A percentile compares a stretch with the other conserved stretches of the same genome.
These are phyloP conservation scores for Adelges cooleyi DNA, from an alignment of 1,140 invertebrate species.

Conservation along the genomic window DNA sequence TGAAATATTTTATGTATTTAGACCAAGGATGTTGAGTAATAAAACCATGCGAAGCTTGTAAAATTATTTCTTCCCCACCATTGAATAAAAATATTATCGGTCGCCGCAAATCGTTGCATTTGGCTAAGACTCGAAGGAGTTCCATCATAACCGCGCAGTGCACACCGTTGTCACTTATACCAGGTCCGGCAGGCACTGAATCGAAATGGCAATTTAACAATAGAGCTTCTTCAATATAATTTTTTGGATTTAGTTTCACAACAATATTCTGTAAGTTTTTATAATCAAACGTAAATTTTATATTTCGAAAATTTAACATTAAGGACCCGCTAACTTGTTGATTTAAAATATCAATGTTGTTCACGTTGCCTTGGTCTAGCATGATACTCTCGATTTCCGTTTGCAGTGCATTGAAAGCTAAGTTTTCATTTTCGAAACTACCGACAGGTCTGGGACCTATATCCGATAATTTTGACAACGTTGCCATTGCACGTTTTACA, in stretches of 20 bases:
- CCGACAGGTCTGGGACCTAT: slow-evolving; percentile 55
- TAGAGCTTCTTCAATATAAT: slow-evolving; percentile 44
- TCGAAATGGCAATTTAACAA: slow-evolving; percentile 78
- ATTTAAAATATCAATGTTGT: not conserved
- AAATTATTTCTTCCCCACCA: slow-evolving; percentile 59
- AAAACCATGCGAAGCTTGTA: slow-evolving; percentile 61
- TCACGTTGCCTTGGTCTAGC: slow-evolving; percentile 29
- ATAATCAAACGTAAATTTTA: too few relatives aligned
- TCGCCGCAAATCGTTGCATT: slow-evolving; percentile 44
- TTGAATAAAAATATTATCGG: slow-evolving; percentile 67
- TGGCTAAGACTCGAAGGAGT: slow-evolving; percentile 50
- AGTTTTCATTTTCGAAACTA: slow-evolving; percentile 47
- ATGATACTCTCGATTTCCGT: slow-evolving; percentile 41
- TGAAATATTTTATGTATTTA: slow-evolving; percentile 48
- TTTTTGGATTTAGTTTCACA: slow-evolving; percentile 47
- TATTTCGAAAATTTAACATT: too few relatives aligned
- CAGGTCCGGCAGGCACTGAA: slow-evolving; percentile 58
- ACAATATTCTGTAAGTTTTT: slow-evolving; percentile 54
- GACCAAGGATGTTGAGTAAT: slow-evolving; percentile 65
- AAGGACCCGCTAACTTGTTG: slow-evolving; percentile 16
- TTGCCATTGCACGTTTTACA: slow-evolving; percentile 2
- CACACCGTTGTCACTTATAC: slow-evolving; percentile 62
- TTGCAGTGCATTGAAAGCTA: too few relatives aligned
- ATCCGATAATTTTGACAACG: slow-evolving; percentile 44
- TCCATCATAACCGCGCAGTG: slow-evolving; percentile 67